Percentiles rank a stretch among this genome's conserved stretches.
These are phyloP conservation scores for Greenwoodochromis staneri DNA, from an alignment of 2,113 vertebrate genomes.

Conservation along the genomic window DNA sequence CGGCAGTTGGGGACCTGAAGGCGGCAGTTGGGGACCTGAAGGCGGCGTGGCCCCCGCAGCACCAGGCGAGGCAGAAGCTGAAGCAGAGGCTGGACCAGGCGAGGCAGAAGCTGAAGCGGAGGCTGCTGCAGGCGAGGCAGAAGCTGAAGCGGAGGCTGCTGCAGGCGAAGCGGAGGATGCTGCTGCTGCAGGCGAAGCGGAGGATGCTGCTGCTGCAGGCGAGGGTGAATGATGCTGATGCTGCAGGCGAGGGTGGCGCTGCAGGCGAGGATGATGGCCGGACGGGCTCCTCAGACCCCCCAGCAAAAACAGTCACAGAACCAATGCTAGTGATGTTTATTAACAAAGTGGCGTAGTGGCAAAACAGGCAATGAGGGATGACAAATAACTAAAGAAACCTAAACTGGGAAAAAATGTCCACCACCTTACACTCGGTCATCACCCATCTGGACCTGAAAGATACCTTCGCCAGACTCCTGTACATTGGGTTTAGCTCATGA, in stretches of 20 bases:
- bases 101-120: no score
- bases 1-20: not conserved
- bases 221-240: not conserved
- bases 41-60: not conserved
- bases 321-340: not conserved
- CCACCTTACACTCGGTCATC: not conserved
- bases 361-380: not conserved
- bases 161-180: not conserved
- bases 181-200: not conserved
- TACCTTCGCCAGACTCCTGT: not conserved
- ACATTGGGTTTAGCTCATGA: not conserved
- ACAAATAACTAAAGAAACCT: not conserved
- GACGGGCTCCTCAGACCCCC: not conserved
- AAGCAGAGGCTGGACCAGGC: no score
- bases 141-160: no score
- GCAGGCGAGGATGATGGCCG: not conserved
- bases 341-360: not conserved
- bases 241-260: not conserved
- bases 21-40: no score
- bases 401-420: not conserved
- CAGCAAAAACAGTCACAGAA: not conserved
- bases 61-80: not conserved
- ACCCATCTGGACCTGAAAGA: not conserved
- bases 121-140: not conserved
- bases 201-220: no score